Base-by-base conservation (phyloP, 1,140 invertebrate species). In the Ladona fulva region DNA sequence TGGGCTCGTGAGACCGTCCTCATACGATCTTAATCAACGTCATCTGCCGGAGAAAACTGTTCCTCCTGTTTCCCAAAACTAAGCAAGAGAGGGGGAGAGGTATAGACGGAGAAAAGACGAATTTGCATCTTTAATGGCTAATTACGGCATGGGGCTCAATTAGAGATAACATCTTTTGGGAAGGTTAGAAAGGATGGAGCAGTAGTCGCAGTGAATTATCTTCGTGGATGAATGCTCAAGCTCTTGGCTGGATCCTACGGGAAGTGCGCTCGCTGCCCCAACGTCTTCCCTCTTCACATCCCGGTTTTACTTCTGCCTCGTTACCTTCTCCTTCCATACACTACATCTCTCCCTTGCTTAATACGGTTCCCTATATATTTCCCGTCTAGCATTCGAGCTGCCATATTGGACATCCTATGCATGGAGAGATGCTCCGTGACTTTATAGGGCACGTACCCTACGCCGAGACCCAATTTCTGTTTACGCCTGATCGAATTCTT, bases 141-240 rank as follows among this genome's bases (percentile, higher is more conserved):
- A 66, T 66, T 66, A 66, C n/a, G 12, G 14, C 52, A 66, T 66
- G n/a, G 12, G 5, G n/a, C 3, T 22, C 52, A 66, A 66, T 66
- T 66, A 66, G 52, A 16, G 52, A 66, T 66, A 66, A 66, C 52
- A 66, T 66, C 52, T 66, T 66, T 66, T 66, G 52, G 52, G 14
- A 66, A 66, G 52, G 52, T 22, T 19, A 66, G 52, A 19, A 19
- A 52, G 44, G 44, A 66, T 66, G 52, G 52, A 66, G 52, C n/a
- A 3, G 52, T 16, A 5, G 1, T 66, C 16, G 52, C 16, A 66
- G 52, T 66, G 52, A 66, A 66, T 66, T 66, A 66, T 66, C 52
- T 66, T 66, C 52, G n/a, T 22, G 52, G 52, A 66, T 66, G 52
- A 66, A 66, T 66, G 52, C 52, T 52, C 44, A 52, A 52, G 44